Percentiles rank a stretch among this genome's conserved stretches.
Conservation (phyloP, 2,113 vertebrate species). For the Neoarius graeffei region DNA sequence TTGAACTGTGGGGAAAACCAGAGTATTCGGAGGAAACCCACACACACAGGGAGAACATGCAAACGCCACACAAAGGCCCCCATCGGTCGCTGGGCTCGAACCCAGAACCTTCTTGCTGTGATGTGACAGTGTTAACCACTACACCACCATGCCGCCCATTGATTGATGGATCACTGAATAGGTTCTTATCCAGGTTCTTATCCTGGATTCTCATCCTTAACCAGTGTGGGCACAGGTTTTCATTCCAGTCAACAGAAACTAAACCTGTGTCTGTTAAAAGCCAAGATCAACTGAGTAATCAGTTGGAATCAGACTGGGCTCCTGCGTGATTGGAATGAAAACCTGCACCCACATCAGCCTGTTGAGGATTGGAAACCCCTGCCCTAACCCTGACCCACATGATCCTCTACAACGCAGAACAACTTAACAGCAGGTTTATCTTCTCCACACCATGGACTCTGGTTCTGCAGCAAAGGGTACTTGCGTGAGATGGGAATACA, state of each 20-base stretch:
- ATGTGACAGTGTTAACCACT: too few species aligned
- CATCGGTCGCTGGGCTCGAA: too few species aligned
- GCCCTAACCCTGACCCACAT: neutral
- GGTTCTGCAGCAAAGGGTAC: neutral
- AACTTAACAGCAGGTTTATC: too few species aligned
- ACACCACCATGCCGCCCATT: too few species aligned
- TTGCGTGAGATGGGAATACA: neutral
- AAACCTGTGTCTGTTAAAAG: neutral
- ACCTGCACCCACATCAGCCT: neutral
- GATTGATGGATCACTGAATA: neutral
- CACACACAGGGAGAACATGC: too few species aligned
- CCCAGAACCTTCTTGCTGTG: too few species aligned
- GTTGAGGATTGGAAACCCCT: neutral
- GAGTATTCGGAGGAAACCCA: too few species aligned
- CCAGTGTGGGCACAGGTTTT: neutral
- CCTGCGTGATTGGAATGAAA: neutral
- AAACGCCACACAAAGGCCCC: too few species aligned
- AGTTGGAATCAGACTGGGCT: neutral
- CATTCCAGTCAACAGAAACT: neutral
- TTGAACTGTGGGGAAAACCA: too few species aligned
- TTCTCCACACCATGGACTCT: neutral
- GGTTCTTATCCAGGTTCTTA: too few species aligned
- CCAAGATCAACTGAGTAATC: neutral
- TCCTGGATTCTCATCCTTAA: neutral
- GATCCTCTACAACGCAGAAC: neutral